Evolutionary conservation across 2,113 vertebrate species (phyloP), one percentile per base, ranked within the genome.

Genomic region (Cinclus mexicanus): DNA sequence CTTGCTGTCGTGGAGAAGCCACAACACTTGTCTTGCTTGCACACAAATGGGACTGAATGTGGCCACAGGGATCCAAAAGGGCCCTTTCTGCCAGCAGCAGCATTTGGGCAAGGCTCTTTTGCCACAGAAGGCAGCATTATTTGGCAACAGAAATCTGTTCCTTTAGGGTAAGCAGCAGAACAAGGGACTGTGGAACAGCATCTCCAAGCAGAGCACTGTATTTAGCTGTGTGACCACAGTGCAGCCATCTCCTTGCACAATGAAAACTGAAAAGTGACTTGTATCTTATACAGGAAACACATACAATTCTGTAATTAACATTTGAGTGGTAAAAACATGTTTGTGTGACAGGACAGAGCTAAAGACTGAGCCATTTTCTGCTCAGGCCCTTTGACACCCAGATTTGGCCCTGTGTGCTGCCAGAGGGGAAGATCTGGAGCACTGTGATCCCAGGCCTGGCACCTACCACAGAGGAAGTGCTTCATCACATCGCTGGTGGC

Each of bases 401-500:
- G 52, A 33, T 33, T 15, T 68, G 82, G 55, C 42, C 53, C 49
- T 14, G 2, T 11, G 4, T 4, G 11, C 53, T 82, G 77, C 69
- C 87, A 47, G 24, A 63, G 29, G 11, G 64, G 47, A 59, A 42
- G 63, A 59, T 24, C 3, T 9, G 59, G 44, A 85, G 44, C 24
- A 8, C n/a, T 29, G 44, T 57, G 57, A 65, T 37, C 49, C 44
- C n/a, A 12, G 41, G 44, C 56, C 52, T 41, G 44, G 55, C 60
- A 84, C 95, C 94, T 97, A 99, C 99, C 99, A 18, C 97, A 98
- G 84, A 99, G 98, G 96, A 99, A 99, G 79, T 94, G 97, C 97
- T 99, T 99, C 99, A 99, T 99, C 96, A 94, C 98, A 5, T 98
- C 97, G 9, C 99, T 99, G 88, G 99, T 99, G 92, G 99, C 99